Percentiles rank a stretch among this genome's conserved stretches.
Evolutionary conservation across 2,888 invertebrate species (phyloP).

Genomic region (Osedax fenrisi): DNA sequence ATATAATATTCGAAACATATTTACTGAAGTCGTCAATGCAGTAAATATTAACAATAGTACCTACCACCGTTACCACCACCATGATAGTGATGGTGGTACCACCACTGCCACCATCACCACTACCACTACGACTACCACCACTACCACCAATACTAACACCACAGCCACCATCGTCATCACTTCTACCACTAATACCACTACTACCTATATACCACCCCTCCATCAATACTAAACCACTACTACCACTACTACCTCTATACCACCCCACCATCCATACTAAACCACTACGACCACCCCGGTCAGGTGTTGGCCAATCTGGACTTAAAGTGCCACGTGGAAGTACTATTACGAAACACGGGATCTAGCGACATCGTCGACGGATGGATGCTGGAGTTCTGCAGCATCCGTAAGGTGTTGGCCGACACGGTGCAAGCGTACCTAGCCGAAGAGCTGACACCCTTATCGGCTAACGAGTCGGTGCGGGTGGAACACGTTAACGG

Average conservation of each 20-base stretch:
- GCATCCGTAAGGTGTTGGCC: neutral
- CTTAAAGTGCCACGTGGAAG: neutral
- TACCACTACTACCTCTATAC: neutral
- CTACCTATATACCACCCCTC: neutral
- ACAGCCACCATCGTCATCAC: neutral
- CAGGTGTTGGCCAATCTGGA: neutral
- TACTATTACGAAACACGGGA: neutral
- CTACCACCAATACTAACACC: neutral
- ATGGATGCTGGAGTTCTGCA: neutral
- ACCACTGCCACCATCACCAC: too few relatives aligned
- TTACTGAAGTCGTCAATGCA: too few relatives aligned
- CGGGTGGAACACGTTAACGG: conserved; percentile 28
- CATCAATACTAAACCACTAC: neutral
- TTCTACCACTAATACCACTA: neutral
- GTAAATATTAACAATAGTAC: too few relatives aligned
- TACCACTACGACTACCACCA: neutral
- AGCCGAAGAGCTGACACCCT: neutral
- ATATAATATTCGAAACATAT: too few relatives aligned
- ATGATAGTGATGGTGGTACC: too few relatives aligned
- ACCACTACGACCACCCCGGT: neutral
- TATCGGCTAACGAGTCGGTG: neutral
- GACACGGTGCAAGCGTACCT: neutral
- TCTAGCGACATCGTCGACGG: neutral
- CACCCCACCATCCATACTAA: neutral
- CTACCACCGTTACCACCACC: too few relatives aligned